A percentile compares a stretch with the other conserved stretches of the same genome.
These are phyloP conservation scores for Tetheella fluctuosa DNA, from an alignment of 2,888 invertebrate species.

Conservation along the genomic window DNA sequence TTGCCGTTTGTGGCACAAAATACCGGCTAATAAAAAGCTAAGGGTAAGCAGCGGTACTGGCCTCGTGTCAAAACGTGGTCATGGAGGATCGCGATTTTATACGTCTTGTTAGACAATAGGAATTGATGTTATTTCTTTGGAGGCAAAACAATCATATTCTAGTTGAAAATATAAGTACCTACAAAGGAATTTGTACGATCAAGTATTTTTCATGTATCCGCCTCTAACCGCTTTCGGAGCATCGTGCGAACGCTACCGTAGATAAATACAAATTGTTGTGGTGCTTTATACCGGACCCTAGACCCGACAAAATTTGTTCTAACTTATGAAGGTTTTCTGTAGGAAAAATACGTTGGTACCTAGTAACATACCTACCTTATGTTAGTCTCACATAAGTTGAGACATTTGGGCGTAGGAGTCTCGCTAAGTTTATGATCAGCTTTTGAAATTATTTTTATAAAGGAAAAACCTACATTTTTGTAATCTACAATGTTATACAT, in stretches of 20 bases:
- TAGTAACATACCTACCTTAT: too few species aligned
- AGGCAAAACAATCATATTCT: not conserved
- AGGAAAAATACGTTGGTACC: too few species aligned
- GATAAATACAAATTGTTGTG: not conserved
- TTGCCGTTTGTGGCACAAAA: conserved; percentile 20
- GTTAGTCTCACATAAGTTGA: too few species aligned
- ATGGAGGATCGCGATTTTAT: conserved; percentile 60
- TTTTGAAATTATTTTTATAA: too few species aligned
- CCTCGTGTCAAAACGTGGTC: conserved; percentile 84
- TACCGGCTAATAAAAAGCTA: conserved; percentile 35
- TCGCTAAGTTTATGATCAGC: too few species aligned
- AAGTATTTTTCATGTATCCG: conserved; percentile 7
- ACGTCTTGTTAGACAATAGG: conserved; percentile 16
- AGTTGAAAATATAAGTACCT: not conserved
- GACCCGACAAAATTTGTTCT: too few species aligned
- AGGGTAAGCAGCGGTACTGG: conserved; percentile 47
- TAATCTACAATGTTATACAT: too few species aligned
- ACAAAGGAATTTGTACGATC: not conserved
- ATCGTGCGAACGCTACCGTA: not conserved
- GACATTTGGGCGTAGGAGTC: too few species aligned
- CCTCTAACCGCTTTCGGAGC: not conserved
- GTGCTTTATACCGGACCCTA: not conserved
- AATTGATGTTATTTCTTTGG: conserved; percentile 2
- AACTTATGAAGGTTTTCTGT: not conserved
- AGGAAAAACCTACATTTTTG: too few species aligned